Conservation (phyloP, 2,888 invertebrate species). For the Coenonympha arcania region DNA sequence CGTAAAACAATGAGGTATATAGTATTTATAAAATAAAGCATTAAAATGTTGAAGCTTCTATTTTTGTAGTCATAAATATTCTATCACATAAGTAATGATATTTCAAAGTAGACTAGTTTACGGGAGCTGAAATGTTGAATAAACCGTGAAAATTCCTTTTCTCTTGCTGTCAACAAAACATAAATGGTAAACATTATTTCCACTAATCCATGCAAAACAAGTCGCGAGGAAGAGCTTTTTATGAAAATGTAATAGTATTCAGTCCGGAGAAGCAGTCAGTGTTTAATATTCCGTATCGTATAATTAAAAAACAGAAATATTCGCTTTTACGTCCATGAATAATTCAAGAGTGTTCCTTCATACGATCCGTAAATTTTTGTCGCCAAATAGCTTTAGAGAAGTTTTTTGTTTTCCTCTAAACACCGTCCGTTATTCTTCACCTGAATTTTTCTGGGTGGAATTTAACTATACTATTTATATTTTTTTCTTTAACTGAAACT, state of each 20-base stretch:
- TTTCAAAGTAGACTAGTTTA: too few relatives aligned
- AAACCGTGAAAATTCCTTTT: not conserved
- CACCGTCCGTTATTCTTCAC: constrained; percentile 32
- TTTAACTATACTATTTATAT: too few relatives aligned
- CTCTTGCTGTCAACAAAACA: not conserved
- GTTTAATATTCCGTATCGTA: constrained; percentile 68
- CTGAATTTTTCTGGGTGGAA: too few relatives aligned
- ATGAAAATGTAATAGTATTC: constrained; percentile 42
- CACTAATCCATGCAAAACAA: constrained; percentile 6
- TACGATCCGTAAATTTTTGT: constrained; percentile 67
- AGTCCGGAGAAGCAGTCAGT: constrained; percentile 43
- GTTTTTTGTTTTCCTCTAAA: constrained; percentile 43
- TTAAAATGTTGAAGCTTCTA: too few relatives aligned
- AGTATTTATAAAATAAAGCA: too few relatives aligned
- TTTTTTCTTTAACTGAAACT: too few relatives aligned
- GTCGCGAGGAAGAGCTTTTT: constrained; percentile 12
- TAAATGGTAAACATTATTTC: not conserved
- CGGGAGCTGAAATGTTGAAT: too few relatives aligned
- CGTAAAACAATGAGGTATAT: too few relatives aligned
- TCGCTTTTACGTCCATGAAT: constrained; percentile 70
- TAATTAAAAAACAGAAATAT: constrained; percentile 72
- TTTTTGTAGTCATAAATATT: too few relatives aligned
- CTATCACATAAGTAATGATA: too few relatives aligned
- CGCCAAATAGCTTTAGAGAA: constrained; percentile 52
- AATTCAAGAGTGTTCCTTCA: constrained; percentile 69